Percentiles rank a stretch among this genome's conserved stretches.
Conservation (phyloP, 64 coral and sea anemone genomes). For the Montipora foliosa region DNA sequence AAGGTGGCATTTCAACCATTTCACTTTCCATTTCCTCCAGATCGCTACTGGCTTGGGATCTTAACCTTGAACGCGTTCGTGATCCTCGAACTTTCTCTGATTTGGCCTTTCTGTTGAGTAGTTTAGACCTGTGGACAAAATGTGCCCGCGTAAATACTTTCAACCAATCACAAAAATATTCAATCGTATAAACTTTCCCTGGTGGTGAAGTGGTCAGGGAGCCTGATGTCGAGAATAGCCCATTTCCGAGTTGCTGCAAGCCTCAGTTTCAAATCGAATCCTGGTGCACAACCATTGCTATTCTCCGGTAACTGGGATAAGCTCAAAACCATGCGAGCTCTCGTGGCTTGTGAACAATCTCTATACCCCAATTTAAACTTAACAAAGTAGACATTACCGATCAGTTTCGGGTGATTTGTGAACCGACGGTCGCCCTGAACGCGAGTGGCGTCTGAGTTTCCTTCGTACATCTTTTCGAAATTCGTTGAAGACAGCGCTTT, state of each 20-base stretch:
- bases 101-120: conserved; percentile 50
- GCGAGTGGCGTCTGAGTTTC: conserved; percentile 88
- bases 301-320: too few species aligned
- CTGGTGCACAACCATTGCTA: too few species aligned
- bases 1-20: conserved; percentile 31
- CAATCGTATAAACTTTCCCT: background rate
- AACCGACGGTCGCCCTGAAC: conserved; percentile 1
- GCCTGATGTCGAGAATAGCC: too few species aligned
- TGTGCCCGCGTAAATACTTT: background rate
- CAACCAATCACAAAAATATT: background rate
- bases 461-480: conserved; percentile 94
- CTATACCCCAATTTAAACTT: too few species aligned
- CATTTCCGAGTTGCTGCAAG: too few species aligned
- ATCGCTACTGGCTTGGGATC: conserved; percentile 38
- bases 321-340: too few species aligned
- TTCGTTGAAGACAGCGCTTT: conserved; percentile 97
- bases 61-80: conserved; percentile 63
- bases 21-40: conserved; percentile 37
- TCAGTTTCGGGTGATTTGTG: conserved; percentile 19
- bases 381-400: background rate
- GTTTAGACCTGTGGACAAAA: background rate
- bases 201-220: too few species aligned
- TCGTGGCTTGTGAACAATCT: too few species aligned
- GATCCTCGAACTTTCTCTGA: conserved; percentile 76
- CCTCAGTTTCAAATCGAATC: too few species aligned